Percentiles rank a stretch among this genome's conserved stretches.
These are phyloP conservation scores for Neotoxoptera formosana DNA, from an alignment of 1,140 invertebrate genomes.

Conservation along the genomic window DNA sequence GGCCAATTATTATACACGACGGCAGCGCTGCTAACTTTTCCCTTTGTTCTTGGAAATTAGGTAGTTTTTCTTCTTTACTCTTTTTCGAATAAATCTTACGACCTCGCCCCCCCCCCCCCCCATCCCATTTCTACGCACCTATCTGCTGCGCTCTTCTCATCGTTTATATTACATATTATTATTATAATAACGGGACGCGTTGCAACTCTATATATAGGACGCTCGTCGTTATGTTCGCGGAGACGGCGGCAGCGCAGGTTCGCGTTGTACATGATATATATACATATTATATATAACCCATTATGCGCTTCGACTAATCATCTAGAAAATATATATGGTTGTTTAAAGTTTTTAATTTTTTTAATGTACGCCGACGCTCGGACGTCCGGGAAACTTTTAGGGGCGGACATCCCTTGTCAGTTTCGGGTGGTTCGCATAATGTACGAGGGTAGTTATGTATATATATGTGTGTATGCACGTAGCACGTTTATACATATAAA, in stretches of 20 bases:
- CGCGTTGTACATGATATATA: background rate
- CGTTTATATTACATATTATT: background rate
- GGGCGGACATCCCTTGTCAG: background rate
- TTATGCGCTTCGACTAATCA: background rate
- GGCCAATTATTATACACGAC: slow-evolving; percentile 43
- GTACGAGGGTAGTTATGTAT: background rate
- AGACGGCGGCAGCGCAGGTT: background rate
- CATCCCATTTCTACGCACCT: background rate
- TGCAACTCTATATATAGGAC: background rate
- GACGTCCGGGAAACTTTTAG: slow-evolving; percentile 20
- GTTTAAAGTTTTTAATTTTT: slow-evolving; percentile 29
- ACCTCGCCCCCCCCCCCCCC: background rate
- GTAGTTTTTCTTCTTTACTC: slow-evolving; percentile 31
- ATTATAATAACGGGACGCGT: background rate
- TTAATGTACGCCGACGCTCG: background rate
- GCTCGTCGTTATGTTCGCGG: background rate
- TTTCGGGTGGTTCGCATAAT: background rate
- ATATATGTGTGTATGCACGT: background rate
- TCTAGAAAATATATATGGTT: slow-evolving; percentile 28
- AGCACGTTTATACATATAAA: background rate
- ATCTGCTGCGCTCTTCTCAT: background rate
- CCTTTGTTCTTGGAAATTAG: slow-evolving; percentile 17
- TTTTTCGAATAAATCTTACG: slow-evolving; percentile 45
- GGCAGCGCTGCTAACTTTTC: slow-evolving; percentile 30
- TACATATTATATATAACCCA: background rate